Conservation (phyloP, 1,140 invertebrate genomes). For the Drosophila rufa region DNA sequence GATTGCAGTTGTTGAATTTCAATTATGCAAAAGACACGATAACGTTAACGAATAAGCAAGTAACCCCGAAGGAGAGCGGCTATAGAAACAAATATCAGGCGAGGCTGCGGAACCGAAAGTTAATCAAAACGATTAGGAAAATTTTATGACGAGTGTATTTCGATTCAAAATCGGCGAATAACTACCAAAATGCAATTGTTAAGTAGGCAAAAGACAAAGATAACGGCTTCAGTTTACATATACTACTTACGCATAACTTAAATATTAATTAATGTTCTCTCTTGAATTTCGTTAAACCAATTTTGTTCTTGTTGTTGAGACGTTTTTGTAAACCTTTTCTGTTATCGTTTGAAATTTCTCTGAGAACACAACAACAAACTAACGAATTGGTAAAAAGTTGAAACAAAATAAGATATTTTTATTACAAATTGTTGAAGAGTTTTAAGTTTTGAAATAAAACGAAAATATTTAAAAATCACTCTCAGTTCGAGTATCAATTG, state of each 20-base stretch:
- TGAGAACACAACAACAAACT: slow-evolving; percentile 21
- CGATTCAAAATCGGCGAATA: slow-evolving; percentile 25
- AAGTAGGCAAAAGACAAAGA: slow-evolving; percentile 44
- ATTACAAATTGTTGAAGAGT: slow-evolving; percentile 73
- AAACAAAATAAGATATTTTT: slow-evolving; percentile 62
- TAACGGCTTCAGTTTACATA: slow-evolving; percentile 56
- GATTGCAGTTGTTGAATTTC: slow-evolving; percentile 75
- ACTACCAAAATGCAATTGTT: slow-evolving; percentile 61
- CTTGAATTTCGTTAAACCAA: slow-evolving; percentile 20
- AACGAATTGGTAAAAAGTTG: slow-evolving; percentile 51
- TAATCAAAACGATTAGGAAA: slow-evolving; percentile 73
- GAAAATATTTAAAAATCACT: slow-evolving; percentile 44
- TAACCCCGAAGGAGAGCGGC: slow-evolving; percentile 44
- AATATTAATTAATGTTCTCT: slow-evolving; percentile 27
- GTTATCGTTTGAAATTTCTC: slow-evolving; percentile 49
- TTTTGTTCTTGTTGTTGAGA: slow-evolving; percentile 41
- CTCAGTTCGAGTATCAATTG: background rate
- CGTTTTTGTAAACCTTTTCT: slow-evolving; percentile 49
- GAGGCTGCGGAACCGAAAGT: slow-evolving; percentile 60
- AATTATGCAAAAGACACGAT: slow-evolving; percentile 62
- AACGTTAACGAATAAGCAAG: slow-evolving; percentile 42
- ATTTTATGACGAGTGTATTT: slow-evolving; percentile 54
- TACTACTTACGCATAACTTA: slow-evolving; percentile 29
- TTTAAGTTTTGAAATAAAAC: slow-evolving; percentile 65
- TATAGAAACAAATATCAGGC: slow-evolving; percentile 55